These are phyloP conservation scores for Aphodius sticticus DNA, from an alignment of 2,888 invertebrate genomes.

Conservation along the genomic window DNA sequence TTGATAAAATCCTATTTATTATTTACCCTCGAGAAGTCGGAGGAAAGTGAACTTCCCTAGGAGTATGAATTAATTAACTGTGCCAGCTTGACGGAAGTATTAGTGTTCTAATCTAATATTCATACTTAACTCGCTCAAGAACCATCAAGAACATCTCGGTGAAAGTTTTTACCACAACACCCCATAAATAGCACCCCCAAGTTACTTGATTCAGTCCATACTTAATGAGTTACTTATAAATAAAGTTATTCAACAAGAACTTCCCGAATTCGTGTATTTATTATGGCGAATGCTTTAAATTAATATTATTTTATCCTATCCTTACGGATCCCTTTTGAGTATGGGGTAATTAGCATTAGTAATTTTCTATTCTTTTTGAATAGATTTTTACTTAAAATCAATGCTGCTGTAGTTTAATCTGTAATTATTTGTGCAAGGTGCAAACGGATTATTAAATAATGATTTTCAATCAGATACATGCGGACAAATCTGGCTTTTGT, in stretches of 20 bases:
- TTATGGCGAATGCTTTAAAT: no score
- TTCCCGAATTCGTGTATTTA: no score
- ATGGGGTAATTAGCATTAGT: no score
- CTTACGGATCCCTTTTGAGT: no score
- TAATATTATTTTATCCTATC: no score
- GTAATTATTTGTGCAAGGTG: no score
- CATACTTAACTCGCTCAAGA: not conserved
- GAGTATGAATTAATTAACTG: conserved; percentile 4
- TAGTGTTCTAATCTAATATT: conserved; percentile 4
- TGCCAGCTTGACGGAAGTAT: not conserved
- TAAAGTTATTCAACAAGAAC: not conserved
- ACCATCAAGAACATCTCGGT: not conserved
- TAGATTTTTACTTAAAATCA: no score
- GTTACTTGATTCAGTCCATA: not conserved
- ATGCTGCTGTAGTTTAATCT: no score
- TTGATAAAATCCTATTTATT: conserved; percentile 4
- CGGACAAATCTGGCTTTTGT: not conserved
- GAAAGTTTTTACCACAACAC: not conserved
- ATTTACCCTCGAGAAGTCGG: not conserved
- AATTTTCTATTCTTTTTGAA: no score
- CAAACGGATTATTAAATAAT: not conserved
- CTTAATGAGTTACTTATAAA: not conserved
- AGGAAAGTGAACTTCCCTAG: conserved; percentile 4
- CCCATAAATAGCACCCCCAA: not conserved
- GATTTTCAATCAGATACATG: conserved; percentile 7